These are phyloP conservation scores for Lissocephala sabroskyi DNA, from an alignment of 2,888 invertebrate species.

Conservation along the genomic window DNA sequence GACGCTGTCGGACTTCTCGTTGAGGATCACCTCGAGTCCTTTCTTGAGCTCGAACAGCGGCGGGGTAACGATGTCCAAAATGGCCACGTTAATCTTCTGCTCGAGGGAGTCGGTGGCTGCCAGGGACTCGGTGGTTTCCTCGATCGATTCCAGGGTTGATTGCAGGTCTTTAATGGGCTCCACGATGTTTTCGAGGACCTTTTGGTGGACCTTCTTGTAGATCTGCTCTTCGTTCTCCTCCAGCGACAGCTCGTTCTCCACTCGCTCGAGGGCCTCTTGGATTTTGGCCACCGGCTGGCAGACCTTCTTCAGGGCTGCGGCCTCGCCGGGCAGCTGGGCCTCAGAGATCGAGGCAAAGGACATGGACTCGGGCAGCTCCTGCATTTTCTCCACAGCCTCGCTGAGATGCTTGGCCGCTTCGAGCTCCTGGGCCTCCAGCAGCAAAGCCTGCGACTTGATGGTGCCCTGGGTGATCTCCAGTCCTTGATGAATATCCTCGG, in stretches of 20 bases:
- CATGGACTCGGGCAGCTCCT: conserved; percentile 60
- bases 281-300: conserved; percentile 73
- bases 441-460: conserved; percentile 75
- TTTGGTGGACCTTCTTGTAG: conserved; percentile 67
- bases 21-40: conserved; percentile 75
- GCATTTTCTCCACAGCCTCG: conserved; percentile 70
- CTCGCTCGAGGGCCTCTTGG: conserved; percentile 72
- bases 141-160: conserved; percentile 57
- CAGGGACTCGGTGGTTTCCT: conserved; percentile 53
- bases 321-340: conserved; percentile 68
- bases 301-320: conserved; percentile 65
- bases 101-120: conserved; percentile 64
- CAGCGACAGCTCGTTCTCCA: conserved; percentile 68
- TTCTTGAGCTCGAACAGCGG: conserved; percentile 78
- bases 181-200: conserved; percentile 63
- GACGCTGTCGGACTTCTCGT: conserved; percentile 57
- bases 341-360: conserved; percentile 68
- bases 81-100: conserved; percentile 75
- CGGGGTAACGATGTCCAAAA: conserved; percentile 78
- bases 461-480: conserved; percentile 75
- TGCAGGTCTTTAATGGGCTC: conserved; percentile 66
- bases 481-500: conserved; percentile 74
- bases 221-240: conserved; percentile 69
- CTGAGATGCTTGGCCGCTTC: conserved; percentile 71
- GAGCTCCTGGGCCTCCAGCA: conserved; percentile 74